These are phyloP conservation scores for Glaucopsyche alexis DNA, from an alignment of 2,888 invertebrate species.

Conservation along the genomic window DNA sequence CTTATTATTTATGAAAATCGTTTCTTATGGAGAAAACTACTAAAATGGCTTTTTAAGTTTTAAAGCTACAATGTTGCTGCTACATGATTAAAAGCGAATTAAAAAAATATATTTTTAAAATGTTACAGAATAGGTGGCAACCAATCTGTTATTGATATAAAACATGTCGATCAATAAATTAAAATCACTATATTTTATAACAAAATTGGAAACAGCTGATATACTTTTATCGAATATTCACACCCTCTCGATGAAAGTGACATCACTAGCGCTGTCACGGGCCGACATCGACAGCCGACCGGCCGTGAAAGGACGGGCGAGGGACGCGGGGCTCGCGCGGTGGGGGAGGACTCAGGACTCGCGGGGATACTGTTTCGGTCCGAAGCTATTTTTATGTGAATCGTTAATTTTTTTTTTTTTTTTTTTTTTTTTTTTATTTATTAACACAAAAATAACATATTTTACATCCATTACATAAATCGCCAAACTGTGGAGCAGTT, in stretches of 20 bases:
- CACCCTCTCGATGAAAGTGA: background rate
- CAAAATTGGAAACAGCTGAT: background rate
- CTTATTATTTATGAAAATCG: no score
- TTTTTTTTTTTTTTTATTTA: no score
- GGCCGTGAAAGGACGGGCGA: background rate
- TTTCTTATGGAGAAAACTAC: no score
- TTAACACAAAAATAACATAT: no score
- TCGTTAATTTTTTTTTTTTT: no score
- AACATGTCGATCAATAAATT: background rate
- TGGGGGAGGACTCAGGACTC: slow-evolving; percentile 4
- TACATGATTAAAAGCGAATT: background rate
- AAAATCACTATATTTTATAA: background rate
- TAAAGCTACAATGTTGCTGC: no score
- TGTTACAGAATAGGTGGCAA: no score
- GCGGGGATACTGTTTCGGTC: background rate
- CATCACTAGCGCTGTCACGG: slow-evolving; percentile 14
- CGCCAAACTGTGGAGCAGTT: no score
- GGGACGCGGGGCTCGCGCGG: background rate
- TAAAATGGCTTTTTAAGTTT: background rate
- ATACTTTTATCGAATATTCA: background rate
- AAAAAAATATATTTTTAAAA: no score
- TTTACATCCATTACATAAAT: no score
- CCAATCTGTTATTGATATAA: background rate
- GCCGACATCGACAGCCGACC: background rate
- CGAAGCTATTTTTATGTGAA: slow-evolving; percentile 9